phyloP scores from a whole-genome alignment of 2,888 invertebrate species.

The Atrina japonica region DNA sequence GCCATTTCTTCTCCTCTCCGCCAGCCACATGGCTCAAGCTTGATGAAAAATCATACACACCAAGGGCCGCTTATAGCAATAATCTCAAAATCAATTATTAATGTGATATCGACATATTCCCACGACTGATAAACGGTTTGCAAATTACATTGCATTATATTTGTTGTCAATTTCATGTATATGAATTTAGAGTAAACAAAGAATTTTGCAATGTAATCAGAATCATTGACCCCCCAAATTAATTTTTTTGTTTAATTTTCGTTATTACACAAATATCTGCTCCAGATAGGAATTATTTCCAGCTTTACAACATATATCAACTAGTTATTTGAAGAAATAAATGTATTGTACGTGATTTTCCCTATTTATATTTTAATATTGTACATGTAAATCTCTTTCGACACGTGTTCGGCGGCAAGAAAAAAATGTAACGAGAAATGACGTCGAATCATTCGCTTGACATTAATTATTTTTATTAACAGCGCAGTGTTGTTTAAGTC shows the following conservation, averaged over 20 bases:
- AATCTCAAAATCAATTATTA: slow-evolving; percentile 15
- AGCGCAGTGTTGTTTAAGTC: too few relatives aligned
- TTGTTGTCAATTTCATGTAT: not conserved
- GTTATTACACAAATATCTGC: slow-evolving; percentile 13
- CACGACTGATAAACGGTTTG: not conserved
- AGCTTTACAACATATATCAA: too few relatives aligned
- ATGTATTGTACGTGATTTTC: too few relatives aligned
- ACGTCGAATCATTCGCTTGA: too few relatives aligned
- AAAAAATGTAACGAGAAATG: too few relatives aligned
- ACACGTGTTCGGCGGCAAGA: too few relatives aligned
- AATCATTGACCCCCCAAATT: slow-evolving; percentile 1
- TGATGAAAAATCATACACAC: too few relatives aligned
- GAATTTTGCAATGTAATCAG: not conserved
- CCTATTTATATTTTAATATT: too few relatives aligned
- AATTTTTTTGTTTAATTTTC: slow-evolving; percentile 7
- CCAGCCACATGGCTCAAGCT: slow-evolving; percentile 18
- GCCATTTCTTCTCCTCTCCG: not conserved
- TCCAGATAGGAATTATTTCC: not conserved
- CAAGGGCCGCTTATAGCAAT: slow-evolving; percentile 1
- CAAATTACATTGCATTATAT: not conserved
- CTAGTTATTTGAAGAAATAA: too few relatives aligned
- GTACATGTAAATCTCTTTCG: too few relatives aligned
- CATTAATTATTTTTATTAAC: too few relatives aligned
- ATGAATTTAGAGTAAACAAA: not conserved
- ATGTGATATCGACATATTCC: slow-evolving; percentile 8